Evolutionary conservation across 2,888 invertebrate species (phyloP).

Genomic region (Platerodrilus igneus): DNA sequence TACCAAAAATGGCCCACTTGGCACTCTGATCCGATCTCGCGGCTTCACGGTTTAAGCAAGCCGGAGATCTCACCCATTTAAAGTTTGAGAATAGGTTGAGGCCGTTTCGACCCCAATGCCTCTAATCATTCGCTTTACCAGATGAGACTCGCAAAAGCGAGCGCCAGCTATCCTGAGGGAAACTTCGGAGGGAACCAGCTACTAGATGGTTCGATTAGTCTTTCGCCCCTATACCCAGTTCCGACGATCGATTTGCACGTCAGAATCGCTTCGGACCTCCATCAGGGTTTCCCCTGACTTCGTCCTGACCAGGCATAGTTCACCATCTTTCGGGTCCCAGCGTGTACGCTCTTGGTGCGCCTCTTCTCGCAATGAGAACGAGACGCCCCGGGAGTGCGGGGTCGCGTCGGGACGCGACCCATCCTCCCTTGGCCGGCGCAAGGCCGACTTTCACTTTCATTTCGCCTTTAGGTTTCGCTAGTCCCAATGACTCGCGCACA

Average conservation of each 20-base stretch:
- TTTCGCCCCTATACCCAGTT: constrained; percentile 70
- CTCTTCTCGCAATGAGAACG: constrained; percentile 47
- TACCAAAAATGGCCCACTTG: constrained; percentile 71
- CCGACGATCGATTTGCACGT: constrained; percentile 76
- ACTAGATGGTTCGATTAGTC: constrained; percentile 73
- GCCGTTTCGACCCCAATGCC: constrained; percentile 64
- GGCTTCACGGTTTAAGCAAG: constrained; percentile 39
- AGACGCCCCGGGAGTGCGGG: constrained; percentile 58
- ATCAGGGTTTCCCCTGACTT: constrained; percentile 66
- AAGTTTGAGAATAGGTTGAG: constrained; percentile 75
- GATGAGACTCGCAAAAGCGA: constrained; percentile 53
- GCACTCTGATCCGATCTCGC: constrained; percentile 51
- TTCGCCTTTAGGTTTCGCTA: constrained; percentile 58
- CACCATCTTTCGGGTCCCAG: constrained; percentile 72
- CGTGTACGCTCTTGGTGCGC: constrained; percentile 61
- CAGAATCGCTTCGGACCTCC: constrained; percentile 71
- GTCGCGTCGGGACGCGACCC: constrained; percentile 41
- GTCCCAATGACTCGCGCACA: constrained; percentile 65
- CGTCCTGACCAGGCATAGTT: constrained; percentile 67
- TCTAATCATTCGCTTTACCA: constrained; percentile 75
- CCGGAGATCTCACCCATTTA: constrained; percentile 67
- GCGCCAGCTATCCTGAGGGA: constrained; percentile 69
- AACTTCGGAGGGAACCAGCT: constrained; percentile 74
- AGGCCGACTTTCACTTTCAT: constrained; percentile 57
- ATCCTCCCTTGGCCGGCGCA: constrained; percentile 48